phyloP scores from a whole-genome alignment of 2,113 vertebrate species.

The Lophius piscatorius region DNA sequence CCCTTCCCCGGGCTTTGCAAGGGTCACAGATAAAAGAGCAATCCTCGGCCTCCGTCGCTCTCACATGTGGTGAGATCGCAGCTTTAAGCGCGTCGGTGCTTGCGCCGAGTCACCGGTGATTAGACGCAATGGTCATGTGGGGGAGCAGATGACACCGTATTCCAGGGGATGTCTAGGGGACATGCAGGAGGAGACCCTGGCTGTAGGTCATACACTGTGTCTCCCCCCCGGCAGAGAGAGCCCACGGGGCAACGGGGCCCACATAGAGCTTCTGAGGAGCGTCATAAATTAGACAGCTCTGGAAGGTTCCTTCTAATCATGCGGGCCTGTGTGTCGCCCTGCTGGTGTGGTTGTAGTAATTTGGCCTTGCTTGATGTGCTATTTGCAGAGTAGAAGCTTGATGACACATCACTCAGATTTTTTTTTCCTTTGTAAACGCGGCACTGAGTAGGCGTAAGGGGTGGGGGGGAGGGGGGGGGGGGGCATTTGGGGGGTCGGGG shows the following conservation, averaged over 20 bases:
- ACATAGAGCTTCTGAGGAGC: constrained; percentile 58
- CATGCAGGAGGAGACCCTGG: constrained; percentile 5
- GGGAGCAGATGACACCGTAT: constrained; percentile 32
- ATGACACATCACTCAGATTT: constrained; percentile 64
- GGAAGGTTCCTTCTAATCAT: constrained; percentile 80
- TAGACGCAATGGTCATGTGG: neutral
- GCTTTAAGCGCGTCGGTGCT: neutral
- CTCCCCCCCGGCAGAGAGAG: constrained; percentile 36
- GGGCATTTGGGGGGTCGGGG: constrained; percentile 70
- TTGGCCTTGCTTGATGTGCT: constrained; percentile 70
- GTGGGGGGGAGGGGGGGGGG: constrained; percentile 74
- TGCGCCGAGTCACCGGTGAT: constrained; percentile 14
- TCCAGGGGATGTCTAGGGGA: constrained; percentile 18
- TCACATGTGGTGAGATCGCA: constrained; percentile 52
- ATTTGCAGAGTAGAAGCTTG: constrained; percentile 73
- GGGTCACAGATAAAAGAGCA: constrained; percentile 77
- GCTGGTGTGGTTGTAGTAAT: constrained; percentile 76
- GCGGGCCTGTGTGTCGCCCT: constrained; percentile 64
- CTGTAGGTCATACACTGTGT: constrained; percentile 26
- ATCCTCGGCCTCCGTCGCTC: constrained; percentile 44
- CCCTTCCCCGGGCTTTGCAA: constrained; percentile 67
- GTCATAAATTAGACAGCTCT: constrained; percentile 75
- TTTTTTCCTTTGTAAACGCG: constrained; percentile 40
- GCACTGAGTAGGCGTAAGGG: constrained; percentile 47
- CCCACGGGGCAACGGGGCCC: constrained; percentile 47